Evolutionary conservation across 23 tunicate genomes (phyloP), one percentile per base, ranked within the genome.

Genomic region (Diplosoma virens): DNA sequence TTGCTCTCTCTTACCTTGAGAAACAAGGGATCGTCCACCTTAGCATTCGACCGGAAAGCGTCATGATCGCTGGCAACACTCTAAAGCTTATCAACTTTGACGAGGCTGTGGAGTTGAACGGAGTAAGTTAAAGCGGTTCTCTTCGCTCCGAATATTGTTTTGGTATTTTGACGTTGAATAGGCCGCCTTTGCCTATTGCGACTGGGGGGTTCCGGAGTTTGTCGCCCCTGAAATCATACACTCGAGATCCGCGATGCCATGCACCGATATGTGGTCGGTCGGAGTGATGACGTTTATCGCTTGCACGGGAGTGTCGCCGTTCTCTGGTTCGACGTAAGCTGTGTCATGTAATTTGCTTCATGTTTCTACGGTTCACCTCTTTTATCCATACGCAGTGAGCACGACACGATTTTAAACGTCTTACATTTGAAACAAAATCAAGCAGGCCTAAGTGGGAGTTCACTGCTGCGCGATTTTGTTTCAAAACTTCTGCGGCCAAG

Each of bases 211-310:
- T 55, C 87, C 95, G 17, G 95, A 87, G 31, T 87, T 81, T 35
- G 86, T 87, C 30, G 71, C 86, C 6, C 95, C 95, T 14, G 95
- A 87, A 56, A 68, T 87, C 20, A 83, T 87, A 37, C 58, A 25
- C 24, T 76, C 79, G 11, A 16, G 31, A 30, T 54, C 66, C 33
- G 86, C 76, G 35, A 75, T 83, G 58, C 26, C 73, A 2, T 30
- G 67, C n/a, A 87, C 87, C 23, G 95, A 87, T 36, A 87, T 87
- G 95, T 87, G 95, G 95, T 66, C 86, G 22, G 77, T 87, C 0
- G 95, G 87, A 16, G 77, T 87, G 45, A 46, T 81, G 31, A 78
- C 85, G 64, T 87, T 76, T 64, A 77, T 81, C 30, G 87, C 78
- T 14, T 26, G 84, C 0, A 81, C 77, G 18, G 95, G 95, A n/a